Evolutionary conservation across 2,113 vertebrate genomes (phyloP), one percentile per base, ranked within the genome.

Genomic region (Actenoides lindsayi): DNA sequence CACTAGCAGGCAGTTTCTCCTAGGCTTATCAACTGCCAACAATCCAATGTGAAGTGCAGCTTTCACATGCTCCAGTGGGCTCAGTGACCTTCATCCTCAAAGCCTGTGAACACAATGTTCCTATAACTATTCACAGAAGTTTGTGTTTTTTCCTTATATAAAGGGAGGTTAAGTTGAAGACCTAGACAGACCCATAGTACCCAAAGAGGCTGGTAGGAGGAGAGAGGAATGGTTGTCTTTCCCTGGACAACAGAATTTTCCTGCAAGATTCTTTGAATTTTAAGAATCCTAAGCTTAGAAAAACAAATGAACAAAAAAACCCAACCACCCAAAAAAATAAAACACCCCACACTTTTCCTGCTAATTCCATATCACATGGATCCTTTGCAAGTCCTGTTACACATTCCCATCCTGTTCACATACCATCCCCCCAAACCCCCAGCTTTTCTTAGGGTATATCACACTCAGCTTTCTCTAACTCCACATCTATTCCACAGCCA

Each of bases 51-150:
- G 24, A 90, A 90, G 15, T 1, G 17, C 75, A 95, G 93, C 28
- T 93, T 92, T 89, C 70, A 83, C 64, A 93, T 2, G 71, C 85
- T 91, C 82, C 78, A 90, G 70, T 86, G 64, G 59, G 76, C 31
- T 41, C 90, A 83, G 56, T 93, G 93, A 95, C 89, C 89, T 96
- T 89, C 63, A 90, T 81, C 76, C 68, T 80, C 60, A 87, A 62
- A 90, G 54, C 48, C 48, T 74, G 41, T 18, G 85, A 95, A 90
- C 76, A 70, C 27, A 37, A 37, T 92, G 83, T 88, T 94, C 90
- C 83, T 89, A 3, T 31, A 81, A 76, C 64, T 92, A 87, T 78
- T 93, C 71, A 77, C 69, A 70, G 83, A 51, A 6, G 76, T 19
- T 65, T 0, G 25, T 25, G 51, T 2, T 76, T 56, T 31, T 48